Evolutionary conservation across 1,140 invertebrate species (phyloP), one percentile per base, ranked within the genome.

Genomic region (Drosophila santomea): DNA sequence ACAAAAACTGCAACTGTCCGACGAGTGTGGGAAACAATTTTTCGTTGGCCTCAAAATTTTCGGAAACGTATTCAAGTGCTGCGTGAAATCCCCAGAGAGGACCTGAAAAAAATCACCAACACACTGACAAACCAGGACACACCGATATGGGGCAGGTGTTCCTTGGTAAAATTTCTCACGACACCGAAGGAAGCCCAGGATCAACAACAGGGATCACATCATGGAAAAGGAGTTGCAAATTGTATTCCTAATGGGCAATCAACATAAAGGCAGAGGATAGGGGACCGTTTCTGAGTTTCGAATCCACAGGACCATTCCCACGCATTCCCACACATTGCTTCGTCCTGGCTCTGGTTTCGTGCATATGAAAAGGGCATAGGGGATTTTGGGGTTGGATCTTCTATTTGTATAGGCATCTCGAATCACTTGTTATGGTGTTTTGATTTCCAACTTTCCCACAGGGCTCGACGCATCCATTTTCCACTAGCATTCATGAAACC

Each of bases 1-100:
- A 81, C 61, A 67, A 69, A 84, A 90, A 90, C 62, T 90, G 85
- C 85, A 84, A 88, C 84, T 89, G 84, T 79, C 74, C 79, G 63
- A 36, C 52, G 80, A 91, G 90, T 91, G 90, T 91, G 90, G 90
- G 90, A 91, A 91, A 90, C 91, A 86, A 88, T 91, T 84, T 88
- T 91, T 89, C 72, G 77, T 69, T 83, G 73, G 66, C 78, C 72
- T 73, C 55, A 91, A 91, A 91, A 79, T 77, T 83, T 78, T 81
- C 82, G 88, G 89, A 91, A 91, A 91, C 78, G 73, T 82, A 90
- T 91, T 84, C 80, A 88, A 89, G 79, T 77, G 78, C 56, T 61
- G 67, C 51, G 23, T 61, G 72, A 66, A 62, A 78, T 58, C 72
- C 67, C 50, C 50, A 74, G 60, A 43, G 66, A 3, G 64, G 62